Conservation (phyloP, 2,797 vertebrate species). For the Momotus momota region DNA sequence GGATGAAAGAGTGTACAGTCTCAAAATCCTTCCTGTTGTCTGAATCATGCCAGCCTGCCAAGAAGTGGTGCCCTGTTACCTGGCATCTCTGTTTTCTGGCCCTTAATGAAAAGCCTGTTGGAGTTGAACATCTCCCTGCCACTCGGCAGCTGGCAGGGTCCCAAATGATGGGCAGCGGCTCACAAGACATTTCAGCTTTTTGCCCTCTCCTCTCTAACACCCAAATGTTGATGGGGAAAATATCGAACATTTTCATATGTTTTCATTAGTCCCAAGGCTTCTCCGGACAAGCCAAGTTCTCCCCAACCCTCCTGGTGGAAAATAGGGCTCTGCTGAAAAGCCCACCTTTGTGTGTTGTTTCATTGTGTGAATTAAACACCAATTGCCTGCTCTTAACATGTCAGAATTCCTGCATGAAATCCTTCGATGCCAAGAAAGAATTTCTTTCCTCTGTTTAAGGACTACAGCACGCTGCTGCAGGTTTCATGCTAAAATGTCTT, state of each 20-base stretch:
- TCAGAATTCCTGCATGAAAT: background rate
- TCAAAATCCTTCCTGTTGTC: rapidly evolving
- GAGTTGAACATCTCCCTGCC: rapidly evolving
- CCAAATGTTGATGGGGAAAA: background rate
- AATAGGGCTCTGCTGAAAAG: background rate
- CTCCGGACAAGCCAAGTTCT: background rate
- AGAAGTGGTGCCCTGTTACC: background rate
- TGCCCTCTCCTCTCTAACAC: background rate
- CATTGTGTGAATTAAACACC: rapidly evolving
- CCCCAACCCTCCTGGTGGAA: background rate
- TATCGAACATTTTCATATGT: background rate
- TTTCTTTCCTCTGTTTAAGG: background rate
- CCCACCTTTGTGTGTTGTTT: background rate
- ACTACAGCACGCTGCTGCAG: background rate
- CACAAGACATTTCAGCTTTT: background rate
- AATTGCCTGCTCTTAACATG: background rate
- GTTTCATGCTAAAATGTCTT: background rate
- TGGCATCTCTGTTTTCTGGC: background rate
- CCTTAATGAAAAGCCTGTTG: background rate
- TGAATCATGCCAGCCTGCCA: background rate
- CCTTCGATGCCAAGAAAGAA: background rate
- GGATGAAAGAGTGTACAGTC: background rate
- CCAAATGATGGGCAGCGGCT: background rate
- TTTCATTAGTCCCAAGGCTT: background rate
- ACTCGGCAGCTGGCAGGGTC: background rate